A percentile compares a stretch with the other conserved stretches of the same genome.
These are phyloP conservation scores for Dasypus novemcinctus DNA, from an alignment of 2,113 vertebrate species.

Conservation along the genomic window DNA sequence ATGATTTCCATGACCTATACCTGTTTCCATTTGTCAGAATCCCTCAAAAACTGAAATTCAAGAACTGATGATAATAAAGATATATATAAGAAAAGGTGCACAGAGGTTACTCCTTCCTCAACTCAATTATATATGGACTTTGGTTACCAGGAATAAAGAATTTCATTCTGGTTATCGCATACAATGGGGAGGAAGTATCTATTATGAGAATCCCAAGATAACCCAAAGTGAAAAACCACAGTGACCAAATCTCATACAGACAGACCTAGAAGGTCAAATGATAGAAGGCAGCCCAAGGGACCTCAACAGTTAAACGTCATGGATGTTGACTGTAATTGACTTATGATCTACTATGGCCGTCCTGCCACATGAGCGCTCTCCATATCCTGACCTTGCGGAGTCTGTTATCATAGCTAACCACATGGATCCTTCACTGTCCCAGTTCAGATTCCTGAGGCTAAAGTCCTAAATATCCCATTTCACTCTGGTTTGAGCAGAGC, in stretches of 20 bases:
- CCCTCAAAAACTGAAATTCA: not conserved
- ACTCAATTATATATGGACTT: not conserved
- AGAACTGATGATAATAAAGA: not conserved
- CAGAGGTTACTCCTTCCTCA: not conserved
- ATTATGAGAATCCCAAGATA: not conserved
- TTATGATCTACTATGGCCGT: not conserved
- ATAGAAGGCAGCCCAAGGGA: not conserved
- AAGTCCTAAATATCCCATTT: no score
- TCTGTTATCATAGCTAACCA: no score
- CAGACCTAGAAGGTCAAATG: not conserved
- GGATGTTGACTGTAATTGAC: not conserved
- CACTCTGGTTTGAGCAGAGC: no score
- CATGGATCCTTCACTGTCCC: no score
- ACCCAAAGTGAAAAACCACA: not conserved
- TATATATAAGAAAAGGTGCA: not conserved
- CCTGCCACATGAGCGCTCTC: not conserved
- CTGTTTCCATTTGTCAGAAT: not conserved
- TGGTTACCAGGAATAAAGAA: not conserved
- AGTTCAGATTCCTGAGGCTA: no score
- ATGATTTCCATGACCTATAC: not conserved
- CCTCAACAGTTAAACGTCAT: not conserved
- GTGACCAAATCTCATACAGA: not conserved
- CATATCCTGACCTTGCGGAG: no score
- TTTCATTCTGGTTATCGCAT: not conserved
- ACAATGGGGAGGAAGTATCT: not conserved